Base-by-base conservation (phyloP, 2,888 invertebrate genomes). In the Heliconius hortense region DNA sequence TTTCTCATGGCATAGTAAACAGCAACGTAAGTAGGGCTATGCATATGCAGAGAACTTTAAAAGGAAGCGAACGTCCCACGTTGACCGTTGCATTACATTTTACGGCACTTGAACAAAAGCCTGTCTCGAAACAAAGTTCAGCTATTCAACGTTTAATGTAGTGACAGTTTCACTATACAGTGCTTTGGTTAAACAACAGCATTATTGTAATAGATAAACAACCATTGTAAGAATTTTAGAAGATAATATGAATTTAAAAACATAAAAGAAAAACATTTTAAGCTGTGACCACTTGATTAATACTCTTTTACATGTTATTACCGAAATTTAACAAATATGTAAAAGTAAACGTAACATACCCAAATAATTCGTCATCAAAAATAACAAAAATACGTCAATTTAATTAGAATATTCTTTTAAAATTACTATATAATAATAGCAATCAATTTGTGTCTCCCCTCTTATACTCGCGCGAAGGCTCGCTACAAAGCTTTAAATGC, bases 401-500 rank as follows among this genome's bases (percentile, higher is more conserved):
- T 21, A 21, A 4, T 48, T 48, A 1, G 4, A 48, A 48, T 48
- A 48, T 18, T 21, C 48, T 21, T 21, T 1, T 21, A 18, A 56
- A n/a, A 56, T 21, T n/a, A n/a, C 3, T 56, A 56, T n/a, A n/a
- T 56, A n/a, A 26, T 15, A 60, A 26, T 26, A 26, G 13, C 60
- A 60, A 59, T 60, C 39, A 35, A 70, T 35, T 59, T 21, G 18
- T 63, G 68, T 48, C 62, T 71, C 56, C 71, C 75, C 73, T 43
- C 73, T 72, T 73, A 59, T 28, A 43, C 59, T 73, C 56, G 71
- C 63, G 56, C 77, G 70, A 28, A 73, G 73, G 70, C 73, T 76
- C 76, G 75, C 70, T 68, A 73, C 60, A 75, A 73, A 66, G 73
- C 73, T 68, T 60, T 70, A 77, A 77, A 70, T 73, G 71, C 75